Base-by-base conservation (phyloP, 2,888 invertebrate genomes). In the Drosophila rubida region DNA sequence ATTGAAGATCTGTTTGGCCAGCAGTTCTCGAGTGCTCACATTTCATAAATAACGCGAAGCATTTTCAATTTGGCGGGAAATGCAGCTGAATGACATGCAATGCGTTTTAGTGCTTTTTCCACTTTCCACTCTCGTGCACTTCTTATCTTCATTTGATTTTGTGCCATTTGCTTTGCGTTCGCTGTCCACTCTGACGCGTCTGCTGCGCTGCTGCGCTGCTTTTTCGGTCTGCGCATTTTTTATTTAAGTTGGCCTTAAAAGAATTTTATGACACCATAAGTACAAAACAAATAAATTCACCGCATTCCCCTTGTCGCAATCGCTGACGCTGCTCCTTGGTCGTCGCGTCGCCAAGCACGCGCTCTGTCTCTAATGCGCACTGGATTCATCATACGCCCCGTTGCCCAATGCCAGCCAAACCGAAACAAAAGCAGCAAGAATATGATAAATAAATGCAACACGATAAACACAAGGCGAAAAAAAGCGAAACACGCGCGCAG, bases 251-350 rank as follows among this genome's bases (percentile, higher is more conserved):
- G 75, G 78, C 85, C 81, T 74, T 79, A 83, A 83, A 84, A 84
- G 78, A 83, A 83, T 84, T 84, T 84, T 85, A 85, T 85, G 83
- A 83, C 78, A 83, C 78, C 81, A 78, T 81, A 85, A 84, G 85
- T 76, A 84, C 78, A 80, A 82, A 85, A 81, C 81, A 84, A 83
- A 84, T 84, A 84, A 84, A 84, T 85, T 85, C 69, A 16, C 27
- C 14, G n/a, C 42, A 22, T 37, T 7, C 30, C 51, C 44, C 14
- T 16, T 39, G n/a, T n/a, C n/a, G n/a, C n/a, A n/a, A n/a, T n/a
- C n/a, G 13, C 13, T 22, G 37, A 7, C 37, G 6, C 35, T 7
- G 14, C 13, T 37, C 6, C 45, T 45, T 35, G 14, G 25, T 6
- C 25, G 6, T 25, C 25, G 3, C 25, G 6, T 25, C 25, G 3